Base-by-base conservation (phyloP, 2,113 vertebrate genomes). In the Elachura formosa region DNA sequence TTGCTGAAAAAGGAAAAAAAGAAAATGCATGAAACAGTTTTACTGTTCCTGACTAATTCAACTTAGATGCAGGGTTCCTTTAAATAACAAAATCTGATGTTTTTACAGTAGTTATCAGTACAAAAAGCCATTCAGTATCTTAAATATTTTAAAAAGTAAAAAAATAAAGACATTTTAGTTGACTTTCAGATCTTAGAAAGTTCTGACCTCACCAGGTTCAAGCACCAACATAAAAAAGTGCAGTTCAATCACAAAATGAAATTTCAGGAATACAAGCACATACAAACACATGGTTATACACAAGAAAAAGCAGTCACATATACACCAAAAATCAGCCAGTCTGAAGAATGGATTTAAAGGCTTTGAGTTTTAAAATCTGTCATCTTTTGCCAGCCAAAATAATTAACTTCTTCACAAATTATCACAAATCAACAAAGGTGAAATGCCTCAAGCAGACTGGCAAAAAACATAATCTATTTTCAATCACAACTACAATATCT, bases 1-100 rank as follows among this genome's bases (percentile, higher is more conserved):
- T 99, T 45, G 99, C 99, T 99, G 71, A n/a, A 93, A 95, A 92
- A 71, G 34, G 10, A 88, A 71, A 76, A 83, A 94, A 33, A 83
- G 26, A 54, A 13, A 62, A 41, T 40, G 4, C 3, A n/a, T 69
- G n/a, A 55, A 26, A 3, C 0, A 13, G 51, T 20, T 88, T 74
- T 78, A 71, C 17, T 40, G 5, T 45, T 84, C 29, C 36, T 46
- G 16, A 48, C 9, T 69, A 33, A 55, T 36, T 84, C 41, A 91
- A 71, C 11, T 66, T 18, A 72, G 67, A 41, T n/a, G 19, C 67
- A 71, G 43, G 28, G 34, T 9, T 87, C 54, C 59, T 73, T 81
- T 64, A 80, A 88, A 54, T 40, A 83, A 45, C 5, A 78, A 66
- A 68, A 48, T 12, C 5, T 12, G 21, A 31, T 25, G 21, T 17